Conservation (phyloP, 1,140 invertebrate species). For the Hirudo medicinalis region DNA sequence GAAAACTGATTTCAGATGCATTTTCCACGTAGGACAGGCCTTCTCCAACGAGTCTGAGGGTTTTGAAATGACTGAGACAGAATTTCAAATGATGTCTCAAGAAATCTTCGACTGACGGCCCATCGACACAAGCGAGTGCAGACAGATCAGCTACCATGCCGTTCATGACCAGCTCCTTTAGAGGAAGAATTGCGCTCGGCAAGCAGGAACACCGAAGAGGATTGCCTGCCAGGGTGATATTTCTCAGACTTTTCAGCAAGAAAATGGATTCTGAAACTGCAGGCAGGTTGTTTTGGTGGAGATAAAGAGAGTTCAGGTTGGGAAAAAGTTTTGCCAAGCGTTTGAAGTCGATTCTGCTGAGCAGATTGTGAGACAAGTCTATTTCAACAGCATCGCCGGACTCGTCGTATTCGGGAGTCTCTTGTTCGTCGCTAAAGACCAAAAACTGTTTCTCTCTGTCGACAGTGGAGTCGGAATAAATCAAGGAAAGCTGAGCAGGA, state of each 20-base stretch:
- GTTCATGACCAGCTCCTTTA: not conserved
- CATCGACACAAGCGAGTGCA: not conserved
- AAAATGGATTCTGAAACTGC: not conserved
- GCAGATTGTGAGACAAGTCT: not conserved
- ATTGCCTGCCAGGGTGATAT: not conserved
- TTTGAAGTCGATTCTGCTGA: not conserved
- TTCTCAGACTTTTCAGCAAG: not conserved
- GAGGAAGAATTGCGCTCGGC: not conserved
- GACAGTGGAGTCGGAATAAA: too few relatives aligned
- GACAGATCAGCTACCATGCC: not conserved
- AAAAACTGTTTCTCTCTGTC: too few relatives aligned
- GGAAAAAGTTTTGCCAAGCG: not conserved
- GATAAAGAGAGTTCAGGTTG: not conserved
- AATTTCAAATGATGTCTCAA: not conserved
- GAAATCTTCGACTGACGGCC: not conserved
- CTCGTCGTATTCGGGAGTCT: too few relatives aligned
- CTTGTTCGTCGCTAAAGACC: too few relatives aligned
- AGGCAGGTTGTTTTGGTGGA: not conserved
- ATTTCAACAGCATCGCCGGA: not conserved
- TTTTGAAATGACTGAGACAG: not conserved
- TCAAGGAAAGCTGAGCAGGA: too few relatives aligned
- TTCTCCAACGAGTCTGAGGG: not conserved
- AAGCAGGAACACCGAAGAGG: not conserved
- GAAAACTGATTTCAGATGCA: conserved; percentile 7
- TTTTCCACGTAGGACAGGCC: not conserved